A percentile compares a stretch with the other conserved stretches of the same genome.
These are phyloP conservation scores for Columba janthina DNA, from an alignment of 2,113 vertebrate genomes.

Conservation along the genomic window DNA sequence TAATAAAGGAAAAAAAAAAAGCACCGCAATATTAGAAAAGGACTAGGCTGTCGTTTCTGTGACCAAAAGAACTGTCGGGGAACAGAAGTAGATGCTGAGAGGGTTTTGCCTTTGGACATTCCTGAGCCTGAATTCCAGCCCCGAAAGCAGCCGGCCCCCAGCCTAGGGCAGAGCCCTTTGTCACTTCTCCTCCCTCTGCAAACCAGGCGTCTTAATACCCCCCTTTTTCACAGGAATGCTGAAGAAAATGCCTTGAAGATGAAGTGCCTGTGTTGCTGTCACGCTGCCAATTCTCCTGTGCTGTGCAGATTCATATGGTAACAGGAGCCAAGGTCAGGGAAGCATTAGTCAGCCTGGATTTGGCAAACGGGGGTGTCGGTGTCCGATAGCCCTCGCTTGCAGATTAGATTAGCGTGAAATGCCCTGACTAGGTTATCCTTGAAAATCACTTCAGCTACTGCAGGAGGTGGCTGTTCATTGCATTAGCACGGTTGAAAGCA, in stretches of 20 bases:
- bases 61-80: background rate
- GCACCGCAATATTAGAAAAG: background rate
- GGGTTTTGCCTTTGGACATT: background rate
- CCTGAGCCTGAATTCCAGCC: slow-evolving; percentile 49
- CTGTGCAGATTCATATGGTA: background rate
- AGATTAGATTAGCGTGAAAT: slow-evolving; percentile 46
- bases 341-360: slow-evolving; percentile 45
- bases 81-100: background rate
- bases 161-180: slow-evolving; percentile 11
- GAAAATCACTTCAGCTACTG: slow-evolving; percentile 28
- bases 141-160: background rate
- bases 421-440: background rate
- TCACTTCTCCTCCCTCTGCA: slow-evolving; percentile 32
- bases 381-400: background rate
- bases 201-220: slow-evolving; percentile 1
- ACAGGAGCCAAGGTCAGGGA: slow-evolving; percentile 56
- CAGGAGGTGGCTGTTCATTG: background rate
- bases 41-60: background rate
- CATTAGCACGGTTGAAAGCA: background rate
- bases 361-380: background rate
- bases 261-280: slow-evolving; percentile 41
- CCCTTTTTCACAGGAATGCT: slow-evolving; percentile 35
- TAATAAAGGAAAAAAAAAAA: background rate
- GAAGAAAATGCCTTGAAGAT: slow-evolving; percentile 51
- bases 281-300: slow-evolving; percentile 2